Conservation (phyloP, 2,797 vertebrate genomes). For the Dryobates pubescens region DNA sequence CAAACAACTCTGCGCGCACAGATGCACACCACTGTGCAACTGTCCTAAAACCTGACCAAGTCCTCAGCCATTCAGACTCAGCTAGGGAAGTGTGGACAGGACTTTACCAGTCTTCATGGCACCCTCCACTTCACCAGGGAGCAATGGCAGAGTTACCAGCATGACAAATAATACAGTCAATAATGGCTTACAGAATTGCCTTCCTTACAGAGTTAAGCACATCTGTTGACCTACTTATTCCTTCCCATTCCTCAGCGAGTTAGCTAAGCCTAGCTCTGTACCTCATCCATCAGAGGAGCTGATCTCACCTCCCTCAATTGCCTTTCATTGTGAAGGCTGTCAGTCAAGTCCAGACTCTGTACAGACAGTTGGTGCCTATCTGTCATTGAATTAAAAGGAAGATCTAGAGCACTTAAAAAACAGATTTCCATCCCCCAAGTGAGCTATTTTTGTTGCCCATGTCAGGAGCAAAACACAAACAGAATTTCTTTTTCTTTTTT, state of each 20-base stretch:
- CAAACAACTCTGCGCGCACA: neutral
- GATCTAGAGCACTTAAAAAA: neutral
- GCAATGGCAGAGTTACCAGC: neutral
- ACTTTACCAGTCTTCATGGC: neutral
- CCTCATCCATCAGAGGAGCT: neutral
- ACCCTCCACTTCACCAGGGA: neutral
- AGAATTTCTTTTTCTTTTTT: neutral
- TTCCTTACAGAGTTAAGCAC: neutral
- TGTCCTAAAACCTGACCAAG: rapidly evolving
- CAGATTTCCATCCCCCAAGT: neutral
- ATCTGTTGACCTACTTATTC: neutral
- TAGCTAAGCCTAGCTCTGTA: neutral
- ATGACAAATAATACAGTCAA: neutral
- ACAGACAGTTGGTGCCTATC: neutral
- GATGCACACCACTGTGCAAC: neutral
- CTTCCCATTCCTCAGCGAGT: neutral
- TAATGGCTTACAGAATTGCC: neutral
- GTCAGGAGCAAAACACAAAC: neutral
- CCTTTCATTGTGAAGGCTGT: neutral
- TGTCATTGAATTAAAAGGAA: neutral
- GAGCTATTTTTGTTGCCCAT: neutral
- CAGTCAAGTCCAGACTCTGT: neutral
- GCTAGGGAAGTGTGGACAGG: neutral
- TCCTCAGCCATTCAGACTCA: rapidly evolving
- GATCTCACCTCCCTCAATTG: neutral